Base-by-base conservation (phyloP, 1,140 invertebrate species). In the Adoxophyes honmai region DNA sequence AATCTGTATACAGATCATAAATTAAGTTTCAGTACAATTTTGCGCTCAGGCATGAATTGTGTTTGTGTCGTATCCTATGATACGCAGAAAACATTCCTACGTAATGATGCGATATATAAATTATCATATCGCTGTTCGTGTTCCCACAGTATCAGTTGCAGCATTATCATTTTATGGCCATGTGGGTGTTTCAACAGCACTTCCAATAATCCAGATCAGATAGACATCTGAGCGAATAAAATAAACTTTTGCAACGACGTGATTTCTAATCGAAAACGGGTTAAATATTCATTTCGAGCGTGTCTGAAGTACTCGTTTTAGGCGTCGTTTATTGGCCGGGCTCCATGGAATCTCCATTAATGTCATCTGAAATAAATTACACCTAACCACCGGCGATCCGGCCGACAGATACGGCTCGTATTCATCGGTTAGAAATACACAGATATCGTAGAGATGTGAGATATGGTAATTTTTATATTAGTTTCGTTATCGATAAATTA, bases 281-380 rank as follows among this genome's bases (percentile, higher is more conserved):
- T 78, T 62, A 76, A 64, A 68, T 72, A 66, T 69, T 63, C 59
- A 66, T 70, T 51, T 51, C 36, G 52, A 48, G 16, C 59, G 70
- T 67, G 65, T 75, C 61, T 42, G 62, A n/a, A 66, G 70, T 59
- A 71, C 65, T 60, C 64, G 57, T 73, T 79, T 73, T 73, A 70
- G 64, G 68, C 68, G 69, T 62, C 62, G 52, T 78, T 76, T 81
- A 84, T 76, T 80, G 73, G 61, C 76, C 62, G 59, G 59, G 21
- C 37, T 70, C 68, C 66, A 75, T 77, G 78, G 75, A 72, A 77
- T 75, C 62, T 69, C 68, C 69, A 83, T 86, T 78, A 86, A 81
- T 75, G 80, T 81, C 82, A 77, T 71, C 59, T 68, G 56, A 74
- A 73, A 81, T 84, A 81, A 77, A 82, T 84, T 70, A 74, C 62